These are phyloP conservation scores for Phataginus tricuspis DNA, from an alignment of 2,797 vertebrate genomes.

Conservation along the genomic window DNA sequence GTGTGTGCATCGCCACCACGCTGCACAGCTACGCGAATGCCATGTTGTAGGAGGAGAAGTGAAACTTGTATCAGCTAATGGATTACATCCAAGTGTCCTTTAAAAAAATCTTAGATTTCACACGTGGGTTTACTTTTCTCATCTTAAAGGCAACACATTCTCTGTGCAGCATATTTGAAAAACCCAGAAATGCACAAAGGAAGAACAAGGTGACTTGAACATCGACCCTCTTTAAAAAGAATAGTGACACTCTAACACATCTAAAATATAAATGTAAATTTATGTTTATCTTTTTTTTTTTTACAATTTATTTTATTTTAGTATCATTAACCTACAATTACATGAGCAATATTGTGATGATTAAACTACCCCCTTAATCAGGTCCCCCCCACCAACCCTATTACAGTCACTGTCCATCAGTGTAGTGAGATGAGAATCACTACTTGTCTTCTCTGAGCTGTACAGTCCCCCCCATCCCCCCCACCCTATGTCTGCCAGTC, in stretches of 20 bases:
- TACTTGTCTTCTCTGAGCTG: no score
- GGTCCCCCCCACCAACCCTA: no score
- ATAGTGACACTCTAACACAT: neutral
- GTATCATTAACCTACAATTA: no score
- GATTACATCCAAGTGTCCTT: neutral
- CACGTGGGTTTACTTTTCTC: neutral
- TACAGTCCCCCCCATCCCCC: no score
- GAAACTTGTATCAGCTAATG: neutral
- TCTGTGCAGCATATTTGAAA: neutral
- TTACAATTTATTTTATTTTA: no score
- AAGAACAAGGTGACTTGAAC: neutral
- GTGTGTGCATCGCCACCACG: neutral
- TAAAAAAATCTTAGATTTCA: neutral
- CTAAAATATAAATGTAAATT: neutral
- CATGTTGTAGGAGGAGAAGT: neutral
- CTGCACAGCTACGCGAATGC: accelerated
- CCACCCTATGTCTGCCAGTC: no score
- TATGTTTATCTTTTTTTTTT: neutral
- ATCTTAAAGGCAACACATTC: neutral
- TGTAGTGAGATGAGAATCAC: no score
- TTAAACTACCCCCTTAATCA: no score
- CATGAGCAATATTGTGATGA: no score
- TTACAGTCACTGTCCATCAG: no score
- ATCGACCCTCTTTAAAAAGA: neutral
- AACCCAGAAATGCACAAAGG: neutral